Conservation (phyloP, 2,888 invertebrate genomes). For the Clitarchus hookeri region DNA sequence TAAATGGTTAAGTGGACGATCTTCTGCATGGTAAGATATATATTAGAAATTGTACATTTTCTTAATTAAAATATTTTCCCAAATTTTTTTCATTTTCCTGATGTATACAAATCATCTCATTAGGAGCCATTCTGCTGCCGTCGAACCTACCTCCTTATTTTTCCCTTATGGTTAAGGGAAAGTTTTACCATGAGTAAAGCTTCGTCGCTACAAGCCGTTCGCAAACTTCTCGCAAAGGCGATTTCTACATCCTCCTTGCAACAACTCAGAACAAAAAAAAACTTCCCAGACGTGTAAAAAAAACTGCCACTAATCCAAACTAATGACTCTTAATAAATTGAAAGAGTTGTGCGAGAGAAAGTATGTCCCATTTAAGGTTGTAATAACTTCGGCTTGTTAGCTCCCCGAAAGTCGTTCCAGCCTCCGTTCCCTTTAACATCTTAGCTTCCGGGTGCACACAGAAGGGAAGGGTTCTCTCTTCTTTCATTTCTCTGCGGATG, state of each 20-base stretch:
- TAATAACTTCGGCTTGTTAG: conserved; percentile 8
- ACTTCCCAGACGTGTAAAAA: background rate
- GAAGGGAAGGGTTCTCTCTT: background rate
- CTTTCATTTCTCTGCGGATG: background rate
- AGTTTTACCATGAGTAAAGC: background rate
- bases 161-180: background rate
- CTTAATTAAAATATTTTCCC: background rate
- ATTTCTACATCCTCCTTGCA: background rate
- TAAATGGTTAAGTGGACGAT: too few species aligned
- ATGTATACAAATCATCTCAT: background rate
- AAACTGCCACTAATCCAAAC: background rate
- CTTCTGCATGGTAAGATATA: too few species aligned
- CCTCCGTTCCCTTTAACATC: background rate
- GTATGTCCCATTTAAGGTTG: background rate
- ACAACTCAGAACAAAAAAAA: background rate
- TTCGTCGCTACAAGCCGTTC: background rate
- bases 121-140: background rate
- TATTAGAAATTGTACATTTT: too few species aligned
- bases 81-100: background rate
- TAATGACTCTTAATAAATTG: conserved; percentile 9
- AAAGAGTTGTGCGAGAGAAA: background rate
- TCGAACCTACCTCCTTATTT: background rate
- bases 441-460: background rate
- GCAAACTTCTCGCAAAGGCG: background rate
- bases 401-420: background rate